Evolutionary conservation across 1,140 invertebrate genomes (phyloP), one percentile per base, ranked within the genome.

Genomic region (Aplysia californica): DNA sequence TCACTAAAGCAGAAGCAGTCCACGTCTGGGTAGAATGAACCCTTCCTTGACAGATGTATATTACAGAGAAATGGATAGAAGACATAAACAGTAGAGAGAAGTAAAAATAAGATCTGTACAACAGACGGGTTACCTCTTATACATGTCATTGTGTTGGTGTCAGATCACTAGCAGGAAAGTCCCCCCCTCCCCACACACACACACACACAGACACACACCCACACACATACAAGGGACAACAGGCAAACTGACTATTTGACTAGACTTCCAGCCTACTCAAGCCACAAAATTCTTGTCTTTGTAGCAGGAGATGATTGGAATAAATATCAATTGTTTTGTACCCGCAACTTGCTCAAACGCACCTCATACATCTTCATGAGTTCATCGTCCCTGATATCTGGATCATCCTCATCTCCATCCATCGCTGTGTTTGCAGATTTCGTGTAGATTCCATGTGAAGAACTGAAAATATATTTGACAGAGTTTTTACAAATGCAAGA

Each of bases 321-420:
- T 29, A 70, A 55, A 70, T 70, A 26, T 26, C 3, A 39, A 61
- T 31, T n/a, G 6, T 39, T 26, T 56, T 65, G n/a, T n/a, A n/a
- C n/a, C n/a, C n/a, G n/a, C n/a, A n/a, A n/a, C n/a, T n/a, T n/a
- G n/a, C n/a, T n/a, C n/a, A n/a, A n/a, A n/a, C n/a, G n/a, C 39
- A 75, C 72, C 41, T 75, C 72, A 66, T 75, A 75, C 29, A 23
- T 64, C 35, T 66, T 75, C 72, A 75, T 75, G 5, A 75, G 31
- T 36, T 75, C 72, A 65, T 75, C 72, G 55, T 75, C 72, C 31
- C 72, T 41, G 15, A 75, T 3, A 38, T 75, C 72, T 66, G 58
- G 50, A 66, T 75, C 72, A 50, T 75, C 72, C 18, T 65, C 72
- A 66, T 75, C 72, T 10, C 61, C 72, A 75, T 75, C 61, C 72